Percentiles rank a stretch among this genome's conserved stretches.
These are phyloP conservation scores for Pelecanus crispus DNA, from an alignment of 2,113 vertebrate species.

Conservation along the genomic window DNA sequence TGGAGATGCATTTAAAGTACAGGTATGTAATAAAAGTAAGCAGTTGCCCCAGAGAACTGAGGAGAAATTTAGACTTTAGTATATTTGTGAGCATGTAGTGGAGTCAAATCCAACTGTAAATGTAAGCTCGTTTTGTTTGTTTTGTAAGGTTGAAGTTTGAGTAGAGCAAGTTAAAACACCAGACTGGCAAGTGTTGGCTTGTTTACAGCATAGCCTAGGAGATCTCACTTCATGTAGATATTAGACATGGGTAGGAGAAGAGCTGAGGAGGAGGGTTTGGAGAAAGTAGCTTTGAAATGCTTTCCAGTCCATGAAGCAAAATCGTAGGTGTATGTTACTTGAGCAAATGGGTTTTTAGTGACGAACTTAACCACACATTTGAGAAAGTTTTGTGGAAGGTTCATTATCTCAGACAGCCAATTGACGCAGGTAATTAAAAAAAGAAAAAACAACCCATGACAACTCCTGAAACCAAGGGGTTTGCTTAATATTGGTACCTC, in stretches of 20 bases:
- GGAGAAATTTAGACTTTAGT: background rate
- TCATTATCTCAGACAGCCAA: slow-evolving; percentile 58
- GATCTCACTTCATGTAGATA: background rate
- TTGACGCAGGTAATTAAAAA: slow-evolving; percentile 34
- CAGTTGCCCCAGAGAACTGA: background rate
- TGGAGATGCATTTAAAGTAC: slow-evolving; percentile 97
- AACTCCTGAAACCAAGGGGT: slow-evolving; percentile 65
- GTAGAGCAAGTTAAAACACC: background rate
- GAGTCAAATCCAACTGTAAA: background rate
- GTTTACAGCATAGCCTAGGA: background rate
- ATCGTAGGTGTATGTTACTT: background rate
- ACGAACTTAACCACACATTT: background rate
- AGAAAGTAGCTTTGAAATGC: background rate
- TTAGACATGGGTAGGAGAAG: background rate
- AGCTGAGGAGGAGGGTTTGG: background rate
- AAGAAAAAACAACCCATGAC: background rate
- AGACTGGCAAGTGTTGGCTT: background rate
- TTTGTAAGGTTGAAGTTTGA: background rate
- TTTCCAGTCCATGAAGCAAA: background rate
- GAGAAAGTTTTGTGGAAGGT: background rate
- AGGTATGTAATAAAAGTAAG: slow-evolving; percentile 74
- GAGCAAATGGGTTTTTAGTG: background rate
- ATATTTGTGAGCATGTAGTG: background rate
- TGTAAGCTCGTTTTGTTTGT: background rate
- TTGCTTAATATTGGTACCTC: background rate